phyloP scores from a whole-genome alignment of 2,113 vertebrate species.

The Eptesicus fuscus region DNA sequence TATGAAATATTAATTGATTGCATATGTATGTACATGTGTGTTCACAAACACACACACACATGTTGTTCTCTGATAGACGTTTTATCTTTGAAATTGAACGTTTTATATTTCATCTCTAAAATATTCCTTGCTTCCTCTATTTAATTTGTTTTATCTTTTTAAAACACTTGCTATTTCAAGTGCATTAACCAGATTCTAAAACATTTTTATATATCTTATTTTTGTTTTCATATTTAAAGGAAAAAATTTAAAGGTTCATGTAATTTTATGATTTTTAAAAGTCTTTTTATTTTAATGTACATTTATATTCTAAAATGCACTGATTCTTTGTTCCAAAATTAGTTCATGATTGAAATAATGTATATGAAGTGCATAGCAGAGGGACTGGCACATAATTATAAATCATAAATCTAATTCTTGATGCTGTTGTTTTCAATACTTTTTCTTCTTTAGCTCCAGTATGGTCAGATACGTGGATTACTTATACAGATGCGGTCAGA shows the following conservation, averaged over 20 bases:
- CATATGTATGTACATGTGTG: background rate
- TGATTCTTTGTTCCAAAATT: background rate
- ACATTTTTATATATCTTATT: background rate
- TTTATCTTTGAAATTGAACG: background rate
- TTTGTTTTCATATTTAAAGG: background rate
- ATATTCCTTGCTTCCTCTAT: background rate
- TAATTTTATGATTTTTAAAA: background rate
- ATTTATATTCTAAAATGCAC: background rate
- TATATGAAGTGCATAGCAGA: background rate
- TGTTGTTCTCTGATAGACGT: background rate
- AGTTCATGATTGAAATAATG: background rate
- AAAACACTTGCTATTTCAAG: background rate
- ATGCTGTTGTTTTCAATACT: background rate
- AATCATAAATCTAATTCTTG: background rate
- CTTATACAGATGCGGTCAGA: background rate
- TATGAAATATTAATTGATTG: background rate
- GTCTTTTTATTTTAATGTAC: background rate
- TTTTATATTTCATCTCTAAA: background rate
- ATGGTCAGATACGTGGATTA: background rate
- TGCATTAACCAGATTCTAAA: constrained; percentile 16
- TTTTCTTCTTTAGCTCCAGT: background rate
- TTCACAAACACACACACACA: background rate
- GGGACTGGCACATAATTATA: background rate
- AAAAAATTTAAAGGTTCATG: background rate
- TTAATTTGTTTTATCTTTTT: background rate